Evolutionary conservation across 2,113 vertebrate species (phyloP).

Genomic region (Jaculus jaculus): DNA sequence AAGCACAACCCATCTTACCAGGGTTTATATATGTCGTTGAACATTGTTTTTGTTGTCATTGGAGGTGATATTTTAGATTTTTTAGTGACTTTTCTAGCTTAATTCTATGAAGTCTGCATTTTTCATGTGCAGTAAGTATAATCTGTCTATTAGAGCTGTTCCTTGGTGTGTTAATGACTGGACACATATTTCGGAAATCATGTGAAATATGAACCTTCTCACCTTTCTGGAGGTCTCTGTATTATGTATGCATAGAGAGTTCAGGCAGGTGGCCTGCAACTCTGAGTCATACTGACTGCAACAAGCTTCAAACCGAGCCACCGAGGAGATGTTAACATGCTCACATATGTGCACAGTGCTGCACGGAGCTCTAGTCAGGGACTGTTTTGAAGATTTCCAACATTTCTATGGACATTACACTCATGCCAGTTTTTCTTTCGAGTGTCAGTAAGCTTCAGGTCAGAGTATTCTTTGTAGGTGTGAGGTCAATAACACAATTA

Average conservation of each 20-base stretch:
- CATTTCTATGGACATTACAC: neutral
- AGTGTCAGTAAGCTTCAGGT: neutral
- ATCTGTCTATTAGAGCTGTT: neutral
- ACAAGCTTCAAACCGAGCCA: neutral
- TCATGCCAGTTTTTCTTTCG: neutral
- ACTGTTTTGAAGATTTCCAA: neutral
- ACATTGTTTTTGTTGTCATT: neutral
- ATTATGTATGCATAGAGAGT: neutral
- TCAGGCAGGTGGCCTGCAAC: neutral
- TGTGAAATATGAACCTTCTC: neutral
- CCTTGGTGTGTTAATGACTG: neutral
- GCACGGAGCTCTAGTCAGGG: neutral
- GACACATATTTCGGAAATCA: neutral
- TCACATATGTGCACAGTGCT: neutral
- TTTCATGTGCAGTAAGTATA: neutral
- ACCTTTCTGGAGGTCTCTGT: too few relatives aligned
- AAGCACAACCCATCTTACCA: neutral
- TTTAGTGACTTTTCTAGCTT: neutral
- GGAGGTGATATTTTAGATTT: too few relatives aligned
- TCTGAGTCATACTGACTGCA: neutral
- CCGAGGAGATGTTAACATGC: rapidly evolving
- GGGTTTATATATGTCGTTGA: too few relatives aligned
- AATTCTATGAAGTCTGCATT: neutral
- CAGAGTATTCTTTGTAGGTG: too few relatives aligned
- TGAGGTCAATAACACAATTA: neutral